phyloP scores from a whole-genome alignment of 2,797 vertebrate species.

The Phalanger gymnotis region DNA sequence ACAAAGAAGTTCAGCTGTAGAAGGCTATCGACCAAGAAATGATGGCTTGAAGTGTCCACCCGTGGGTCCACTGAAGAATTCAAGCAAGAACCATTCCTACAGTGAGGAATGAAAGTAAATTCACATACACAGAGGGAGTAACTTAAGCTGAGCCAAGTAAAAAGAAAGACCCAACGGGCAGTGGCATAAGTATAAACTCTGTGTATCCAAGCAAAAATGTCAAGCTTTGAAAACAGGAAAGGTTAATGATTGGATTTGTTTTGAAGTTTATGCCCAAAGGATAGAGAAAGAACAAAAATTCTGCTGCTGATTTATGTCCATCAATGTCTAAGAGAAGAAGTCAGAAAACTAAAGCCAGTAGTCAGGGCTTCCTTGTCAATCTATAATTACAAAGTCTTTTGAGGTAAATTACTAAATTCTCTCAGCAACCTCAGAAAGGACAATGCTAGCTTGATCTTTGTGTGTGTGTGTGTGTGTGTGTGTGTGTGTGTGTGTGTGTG shows the following conservation, averaged over 20 bases:
- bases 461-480: no score
- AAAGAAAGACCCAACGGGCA: background rate
- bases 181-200: background rate
- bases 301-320: background rate
- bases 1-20: background rate
- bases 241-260: background rate
- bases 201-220: conserved; percentile 8
- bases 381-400: background rate
- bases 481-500: no score
- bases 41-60: background rate
- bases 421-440: background rate
- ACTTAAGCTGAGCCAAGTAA: background rate
- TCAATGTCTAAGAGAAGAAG: background rate
- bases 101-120: background rate
- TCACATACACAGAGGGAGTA: background rate
- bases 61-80: background rate
- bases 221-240: background rate
- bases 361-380: background rate
- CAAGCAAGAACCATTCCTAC: background rate
- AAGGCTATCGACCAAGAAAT: background rate
- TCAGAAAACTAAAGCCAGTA: background rate
- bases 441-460: background rate
- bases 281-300: background rate
- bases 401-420: background rate
- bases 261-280: background rate